Percentiles rank a stretch among this genome's conserved stretches.
Evolutionary conservation across 2,888 invertebrate species (phyloP).

Genomic region (Caenorhabditis sulstoni): DNA sequence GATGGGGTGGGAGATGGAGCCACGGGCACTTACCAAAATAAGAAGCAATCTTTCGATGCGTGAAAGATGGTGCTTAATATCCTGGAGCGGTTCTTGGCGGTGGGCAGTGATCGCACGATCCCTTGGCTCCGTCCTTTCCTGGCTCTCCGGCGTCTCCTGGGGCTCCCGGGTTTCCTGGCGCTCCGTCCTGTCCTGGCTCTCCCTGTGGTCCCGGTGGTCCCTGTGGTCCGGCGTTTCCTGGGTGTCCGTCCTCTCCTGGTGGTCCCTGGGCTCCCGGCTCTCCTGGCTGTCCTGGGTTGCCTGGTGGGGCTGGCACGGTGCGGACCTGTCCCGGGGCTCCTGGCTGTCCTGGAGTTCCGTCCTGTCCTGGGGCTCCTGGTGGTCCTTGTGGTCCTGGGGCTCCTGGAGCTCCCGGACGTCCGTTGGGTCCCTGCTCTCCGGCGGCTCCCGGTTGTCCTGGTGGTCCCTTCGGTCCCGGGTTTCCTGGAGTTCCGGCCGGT

Average conservation of each 20-base stretch:
- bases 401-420: constrained; percentile 73
- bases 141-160: constrained; percentile 70
- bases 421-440: constrained; percentile 72
- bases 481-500: constrained; percentile 73
- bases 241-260: constrained; percentile 70
- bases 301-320: constrained; percentile 71
- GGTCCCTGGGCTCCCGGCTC: constrained; percentile 71
- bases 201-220: constrained; percentile 72
- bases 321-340: constrained; percentile 73
- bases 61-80: constrained; percentile 38
- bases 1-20: neutral
- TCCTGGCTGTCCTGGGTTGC: constrained; percentile 74
- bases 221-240: constrained; percentile 66
- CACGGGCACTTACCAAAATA: constrained; percentile 36
- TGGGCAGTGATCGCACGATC: constrained; percentile 67
- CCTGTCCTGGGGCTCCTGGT: constrained; percentile 71
- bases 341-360: constrained; percentile 73
- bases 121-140: constrained; percentile 68
- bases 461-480: constrained; percentile 73
- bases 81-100: constrained; percentile 63
- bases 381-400: constrained; percentile 75
- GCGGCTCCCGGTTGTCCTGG: constrained; percentile 66
- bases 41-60: constrained; percentile 36
- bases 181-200: constrained; percentile 69
- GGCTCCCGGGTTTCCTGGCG: constrained; percentile 69